A percentile compares a stretch with the other conserved stretches of the same genome.
Conservation (phyloP, 2,113 vertebrate species). For the Columbina picui region DNA sequence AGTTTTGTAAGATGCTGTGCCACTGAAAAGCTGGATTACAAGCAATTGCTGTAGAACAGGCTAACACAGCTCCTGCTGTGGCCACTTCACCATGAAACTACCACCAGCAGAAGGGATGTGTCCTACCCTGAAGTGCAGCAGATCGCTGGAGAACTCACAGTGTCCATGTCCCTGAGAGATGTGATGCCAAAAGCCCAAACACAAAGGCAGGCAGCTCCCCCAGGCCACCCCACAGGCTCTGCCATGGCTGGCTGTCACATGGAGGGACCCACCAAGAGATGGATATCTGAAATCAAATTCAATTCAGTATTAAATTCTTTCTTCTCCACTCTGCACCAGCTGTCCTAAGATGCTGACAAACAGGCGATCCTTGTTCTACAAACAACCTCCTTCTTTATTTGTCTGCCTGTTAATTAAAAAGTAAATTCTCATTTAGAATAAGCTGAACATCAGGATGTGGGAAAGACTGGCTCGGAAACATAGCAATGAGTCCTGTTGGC, state of each 20-base stretch:
- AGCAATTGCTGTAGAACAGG: rapidly evolving
- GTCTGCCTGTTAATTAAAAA: slow-evolving; percentile 56
- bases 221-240: background rate
- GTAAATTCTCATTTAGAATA: slow-evolving; percentile 51
- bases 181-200: rapidly evolving
- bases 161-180: background rate
- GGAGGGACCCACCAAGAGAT: background rate
- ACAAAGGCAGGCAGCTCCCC: background rate
- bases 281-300: background rate
- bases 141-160: rapidly evolving
- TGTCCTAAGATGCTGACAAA: slow-evolving; percentile 20
- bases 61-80: background rate
- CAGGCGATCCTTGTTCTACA: slow-evolving; percentile 8
- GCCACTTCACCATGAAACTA: background rate
- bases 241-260: rapidly evolving
- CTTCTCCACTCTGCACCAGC: background rate
- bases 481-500: background rate
- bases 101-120: background rate
- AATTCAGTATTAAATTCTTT: background rate
- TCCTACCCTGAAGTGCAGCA: background rate
- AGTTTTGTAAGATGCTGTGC: background rate
- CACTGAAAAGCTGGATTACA: background rate
- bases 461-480: slow-evolving; percentile 22
- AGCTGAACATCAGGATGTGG: background rate
- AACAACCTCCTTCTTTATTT: slow-evolving; percentile 39